These are phyloP conservation scores for Melipona bicolor DNA, from an alignment of 2,888 invertebrate genomes.

Conservation along the genomic window DNA sequence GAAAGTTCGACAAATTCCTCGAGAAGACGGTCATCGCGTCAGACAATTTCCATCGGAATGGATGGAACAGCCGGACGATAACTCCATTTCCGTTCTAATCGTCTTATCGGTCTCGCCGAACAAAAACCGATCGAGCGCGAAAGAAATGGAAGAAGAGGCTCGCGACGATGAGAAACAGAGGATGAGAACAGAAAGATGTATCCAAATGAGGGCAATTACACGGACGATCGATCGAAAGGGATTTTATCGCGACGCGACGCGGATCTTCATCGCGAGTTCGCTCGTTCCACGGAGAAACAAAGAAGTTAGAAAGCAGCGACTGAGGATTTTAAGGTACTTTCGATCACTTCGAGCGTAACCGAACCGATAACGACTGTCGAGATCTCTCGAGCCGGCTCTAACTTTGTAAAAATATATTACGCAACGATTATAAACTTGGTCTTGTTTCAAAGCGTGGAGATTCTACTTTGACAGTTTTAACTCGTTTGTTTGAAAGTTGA, in stretches of 20 bases:
- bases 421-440: no score
- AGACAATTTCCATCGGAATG: conserved; percentile 15
- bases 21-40: neutral
- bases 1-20: conserved; percentile 1
- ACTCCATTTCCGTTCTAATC: conserved; percentile 57
- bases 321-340: no score
- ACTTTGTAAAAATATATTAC: no score
- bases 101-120: conserved; percentile 28
- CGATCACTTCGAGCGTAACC: no score
- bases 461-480: no score
- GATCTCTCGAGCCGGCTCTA: no score
- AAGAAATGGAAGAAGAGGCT: neutral
- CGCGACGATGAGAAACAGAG: neutral
- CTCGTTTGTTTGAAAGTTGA: no score
- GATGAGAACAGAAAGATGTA: conserved; percentile 23
- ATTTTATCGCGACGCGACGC: conserved; percentile 32
- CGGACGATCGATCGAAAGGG: conserved; percentile 42
- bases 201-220: conserved; percentile 59
- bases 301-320: neutral
- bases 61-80: conserved; percentile 48
- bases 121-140: conserved; percentile 19
- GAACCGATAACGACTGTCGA: no score
- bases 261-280: conserved; percentile 2
- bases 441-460: no score
- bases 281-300: conserved; percentile 10